These are phyloP conservation scores for Pyrocoelia pectoralis DNA, from an alignment of 2,888 invertebrate species.

Conservation along the genomic window DNA sequence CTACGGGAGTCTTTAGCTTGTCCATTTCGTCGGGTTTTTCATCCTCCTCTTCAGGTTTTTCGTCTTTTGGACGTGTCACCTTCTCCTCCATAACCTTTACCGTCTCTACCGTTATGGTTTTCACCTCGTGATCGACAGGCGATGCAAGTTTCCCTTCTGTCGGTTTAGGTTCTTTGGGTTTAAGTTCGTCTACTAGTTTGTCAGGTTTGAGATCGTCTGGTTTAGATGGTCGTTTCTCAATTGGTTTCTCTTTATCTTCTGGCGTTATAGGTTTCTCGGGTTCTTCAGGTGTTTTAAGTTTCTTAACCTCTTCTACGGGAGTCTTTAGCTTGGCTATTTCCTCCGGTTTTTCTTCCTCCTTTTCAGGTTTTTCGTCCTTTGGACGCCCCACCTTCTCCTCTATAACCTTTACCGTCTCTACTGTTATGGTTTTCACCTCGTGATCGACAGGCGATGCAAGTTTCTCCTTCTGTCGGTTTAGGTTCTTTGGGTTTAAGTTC, in stretches of 20 bases:
- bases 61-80: background rate
- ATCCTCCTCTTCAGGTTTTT: conserved; percentile 14
- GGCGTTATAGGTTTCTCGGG: no score
- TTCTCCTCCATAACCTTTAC: background rate
- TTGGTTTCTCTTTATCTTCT: background rate
- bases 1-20: conserved; percentile 3
- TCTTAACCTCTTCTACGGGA: no score
- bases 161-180: background rate
- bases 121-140: conserved; percentile 1
- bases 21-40: background rate
- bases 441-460: no score
- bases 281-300: no score
- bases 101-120: background rate
- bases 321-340: no score
- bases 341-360: no score
- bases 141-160: background rate
- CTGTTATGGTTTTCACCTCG: no score
- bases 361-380: no score
- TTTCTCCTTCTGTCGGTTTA: no score
- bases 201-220: background rate
- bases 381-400: no score
- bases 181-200: background rate
- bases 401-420: no score
- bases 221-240: background rate
- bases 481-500: no score